phyloP scores from a whole-genome alignment of 2,888 invertebrate species.

The Zele albiditarsus region DNA sequence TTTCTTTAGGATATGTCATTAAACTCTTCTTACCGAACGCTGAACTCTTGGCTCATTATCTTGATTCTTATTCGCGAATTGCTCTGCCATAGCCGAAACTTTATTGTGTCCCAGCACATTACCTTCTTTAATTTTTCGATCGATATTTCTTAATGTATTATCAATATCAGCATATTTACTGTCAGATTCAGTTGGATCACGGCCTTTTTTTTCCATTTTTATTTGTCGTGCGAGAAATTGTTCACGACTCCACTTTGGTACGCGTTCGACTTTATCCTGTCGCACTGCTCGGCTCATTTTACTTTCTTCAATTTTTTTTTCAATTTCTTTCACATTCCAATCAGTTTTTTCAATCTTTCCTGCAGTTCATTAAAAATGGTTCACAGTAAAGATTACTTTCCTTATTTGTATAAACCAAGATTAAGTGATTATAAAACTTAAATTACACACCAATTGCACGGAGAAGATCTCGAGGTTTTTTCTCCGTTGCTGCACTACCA shows the following conservation, averaged over 20 bases:
- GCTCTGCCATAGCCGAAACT: conserved; percentile 91
- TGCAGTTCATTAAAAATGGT: conserved; percentile 49
- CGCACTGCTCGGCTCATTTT: conserved; percentile 79
- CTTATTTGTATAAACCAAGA: neutral
- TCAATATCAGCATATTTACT: conserved; percentile 83
- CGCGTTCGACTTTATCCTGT: conserved; percentile 78
- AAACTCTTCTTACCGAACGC: conserved; percentile 74
- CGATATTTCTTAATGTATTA: conserved; percentile 81
- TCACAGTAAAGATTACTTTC: neutral
- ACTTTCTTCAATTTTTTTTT: conserved; percentile 89
- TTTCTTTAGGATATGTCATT: neutral
- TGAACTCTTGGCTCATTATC: conserved; percentile 75
- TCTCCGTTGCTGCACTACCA: conserved; percentile 76
- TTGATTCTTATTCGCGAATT: conserved; percentile 78
- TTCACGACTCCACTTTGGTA: conserved; percentile 93
- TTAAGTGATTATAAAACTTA: conserved; percentile 2
- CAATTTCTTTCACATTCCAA: conserved; percentile 93
- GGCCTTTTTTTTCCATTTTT: conserved; percentile 81
- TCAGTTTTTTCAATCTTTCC: conserved; percentile 90
- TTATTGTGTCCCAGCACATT: conserved; percentile 82
- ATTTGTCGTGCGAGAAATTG: conserved; percentile 81
- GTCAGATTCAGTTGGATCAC: conserved; percentile 77
- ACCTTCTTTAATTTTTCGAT: conserved; percentile 86
- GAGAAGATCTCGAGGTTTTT: conserved; percentile 89
- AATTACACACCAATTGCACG: conserved; percentile 80